Evolutionary conservation across 2,888 invertebrate species (phyloP), one percentile per base, ranked within the genome.

Genomic region (Abrostola tripartita): DNA sequence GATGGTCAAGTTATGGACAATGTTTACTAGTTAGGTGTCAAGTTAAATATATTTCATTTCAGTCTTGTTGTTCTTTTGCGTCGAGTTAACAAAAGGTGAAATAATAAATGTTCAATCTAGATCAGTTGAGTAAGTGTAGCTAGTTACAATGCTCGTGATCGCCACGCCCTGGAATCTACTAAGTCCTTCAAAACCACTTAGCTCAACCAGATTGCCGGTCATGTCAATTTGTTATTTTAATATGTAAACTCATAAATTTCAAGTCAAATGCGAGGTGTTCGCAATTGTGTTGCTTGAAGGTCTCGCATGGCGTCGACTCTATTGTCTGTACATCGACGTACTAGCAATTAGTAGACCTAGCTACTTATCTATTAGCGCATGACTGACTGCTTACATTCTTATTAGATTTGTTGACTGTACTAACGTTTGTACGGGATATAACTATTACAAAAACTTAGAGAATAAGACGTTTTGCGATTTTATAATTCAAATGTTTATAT

Each of bases 221-320:
- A 88, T 84, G 87, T 87, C 89, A 86, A 90, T 92, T 90, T 90
- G 89, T 90, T 88, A 88, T 88, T 88, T 88, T 87, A 90, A 88
- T 88, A 87, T 88, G 86, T 86, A 85, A 87, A 83, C 83, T 82
- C 87, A 88, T 89, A 89, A 85, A 86, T 87, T 85, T 81, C 65
- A 80, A 76, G 77, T 84, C 81, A 81, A 87, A 83, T 81, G 83
- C 84, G 82, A 86, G 82, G 84, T 87, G 83, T 85, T 85, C 65
- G 80, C 79, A 79, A 80, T 83, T 82, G 81, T 81, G 71, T 81
- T 79, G 74, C 68, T 70, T 78, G 87, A 90, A 90, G 89, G 90
- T 82, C 86, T 87, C 78, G 85, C 85, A 84, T 86, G 86, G 85
- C 81, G 74, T 72, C 70, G 77, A 76, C 70, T 81, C 89, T 81